Evolutionary conservation across 2,797 vertebrate species (phyloP), one percentile per base, ranked within the genome.

Genomic region (Nothura maculosa): DNA sequence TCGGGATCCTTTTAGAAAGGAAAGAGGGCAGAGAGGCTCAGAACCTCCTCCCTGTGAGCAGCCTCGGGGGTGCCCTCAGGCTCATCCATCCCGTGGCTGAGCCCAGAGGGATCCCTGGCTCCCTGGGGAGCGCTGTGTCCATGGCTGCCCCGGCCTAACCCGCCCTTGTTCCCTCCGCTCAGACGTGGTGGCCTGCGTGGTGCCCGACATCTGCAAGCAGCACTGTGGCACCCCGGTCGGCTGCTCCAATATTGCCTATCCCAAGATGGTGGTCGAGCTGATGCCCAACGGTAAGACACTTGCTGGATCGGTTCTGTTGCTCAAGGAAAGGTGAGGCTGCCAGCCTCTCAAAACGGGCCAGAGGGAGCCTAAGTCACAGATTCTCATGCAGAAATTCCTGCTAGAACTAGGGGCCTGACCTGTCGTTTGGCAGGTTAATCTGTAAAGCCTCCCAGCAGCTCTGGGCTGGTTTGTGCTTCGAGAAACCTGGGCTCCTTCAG

Each of bases 231-330:
- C 98, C 0, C 7, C 76, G 7, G 99, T 99, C 69, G 99, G 99
- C 92, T 99, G 99, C 72, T 98, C 96, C 91, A 99, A 99, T 95
- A 98, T 99, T 0, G 99, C 99, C 58, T 99, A 99, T 67, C 99
- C 99, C 2, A 99, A 98, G 89, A 63, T 99, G 91, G 99, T 99
- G 74, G 97, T 99, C 69, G 97, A 99, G 50, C 98, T 99, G 40
- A 99, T 99, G 99, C 99, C 99, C 7, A 42, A 98, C 0, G 99
- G 99, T 99, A 92, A 95, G 98, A 25, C 18, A 17, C 20, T 15
- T 20, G 43, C 20, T 42, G 9, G 27, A 2, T 50, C 78, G 40
- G 28, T 52, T 74, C 34, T 67, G 12, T 85, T 83, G 61, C 62
- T 77, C 78, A 18, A 50, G 36, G 52, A 57, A 90, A 67, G 48